A percentile compares a stretch with the other conserved stretches of the same genome.
Evolutionary conservation across 2,888 invertebrate genomes (phyloP).

Genomic region (Gari tellinella): DNA sequence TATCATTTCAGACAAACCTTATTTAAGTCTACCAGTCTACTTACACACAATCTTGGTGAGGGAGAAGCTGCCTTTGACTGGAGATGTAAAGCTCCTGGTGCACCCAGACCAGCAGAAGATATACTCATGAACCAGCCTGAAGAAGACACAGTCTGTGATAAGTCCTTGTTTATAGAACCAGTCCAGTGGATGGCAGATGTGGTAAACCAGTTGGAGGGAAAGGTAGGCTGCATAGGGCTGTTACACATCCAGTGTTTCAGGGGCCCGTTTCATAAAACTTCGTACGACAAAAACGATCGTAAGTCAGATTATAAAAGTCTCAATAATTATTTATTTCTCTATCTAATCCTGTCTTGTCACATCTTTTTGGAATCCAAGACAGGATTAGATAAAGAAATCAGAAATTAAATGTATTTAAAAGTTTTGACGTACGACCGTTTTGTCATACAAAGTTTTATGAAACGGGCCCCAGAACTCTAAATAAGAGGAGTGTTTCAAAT

Average conservation of each 20-base stretch:
- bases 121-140: conserved; percentile 1
- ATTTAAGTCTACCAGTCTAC: conserved; percentile 92
- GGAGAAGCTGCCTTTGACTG: conserved; percentile 83
- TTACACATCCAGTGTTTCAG: not conserved
- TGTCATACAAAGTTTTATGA: too few relatives aligned
- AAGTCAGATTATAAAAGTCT: too few relatives aligned
- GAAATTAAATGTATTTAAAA: too few relatives aligned
- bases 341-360: too few relatives aligned
- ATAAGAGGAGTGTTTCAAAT: too few relatives aligned
- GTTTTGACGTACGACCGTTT: too few relatives aligned
- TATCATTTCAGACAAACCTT: conserved; percentile 87
- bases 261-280: too few relatives aligned
- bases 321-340: too few relatives aligned
- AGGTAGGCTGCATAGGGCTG: conserved; percentile 86
- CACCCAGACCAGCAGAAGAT: conserved; percentile 27
- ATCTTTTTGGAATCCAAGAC: too few relatives aligned
- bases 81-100: conserved; percentile 68
- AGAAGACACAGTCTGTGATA: conserved; percentile 86
- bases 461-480: too few relatives aligned
- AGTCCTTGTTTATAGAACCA: conserved; percentile 94
- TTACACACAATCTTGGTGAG: conserved; percentile 89
- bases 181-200: conserved; percentile 94
- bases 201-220: conserved; percentile 90
- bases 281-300: too few relatives aligned
- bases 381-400: too few relatives aligned